Percentiles rank a stretch among this genome's conserved stretches.
Evolutionary conservation across 23 tunicate genomes (phyloP).

Genomic region (Phallusia fumigata): DNA sequence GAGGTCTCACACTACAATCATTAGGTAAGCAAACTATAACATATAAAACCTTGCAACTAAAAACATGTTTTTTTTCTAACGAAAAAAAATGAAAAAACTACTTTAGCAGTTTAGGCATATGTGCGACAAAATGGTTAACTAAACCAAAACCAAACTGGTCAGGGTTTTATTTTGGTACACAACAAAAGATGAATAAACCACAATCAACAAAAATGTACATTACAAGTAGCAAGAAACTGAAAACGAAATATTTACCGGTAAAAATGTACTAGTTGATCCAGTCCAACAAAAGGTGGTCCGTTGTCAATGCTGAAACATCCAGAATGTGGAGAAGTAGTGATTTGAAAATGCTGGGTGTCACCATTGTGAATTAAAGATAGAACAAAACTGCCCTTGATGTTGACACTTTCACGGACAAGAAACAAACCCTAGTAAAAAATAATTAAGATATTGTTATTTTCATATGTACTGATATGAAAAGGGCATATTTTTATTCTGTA

Average conservation of each 20-base stretch:
- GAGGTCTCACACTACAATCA: too few relatives aligned
- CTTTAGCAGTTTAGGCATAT: too few relatives aligned
- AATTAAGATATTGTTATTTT: neutral
- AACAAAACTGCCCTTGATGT: constrained; percentile 83
- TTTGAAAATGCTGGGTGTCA: constrained; percentile 87
- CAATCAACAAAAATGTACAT: too few relatives aligned
- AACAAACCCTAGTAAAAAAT: constrained; percentile 67
- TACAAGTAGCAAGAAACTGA: neutral
- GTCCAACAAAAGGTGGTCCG: constrained; percentile 99
- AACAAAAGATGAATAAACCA: too few relatives aligned
- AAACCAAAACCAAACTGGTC: neutral
- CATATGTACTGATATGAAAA: too few relatives aligned
- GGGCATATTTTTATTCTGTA: too few relatives aligned
- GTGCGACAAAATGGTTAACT: neutral
- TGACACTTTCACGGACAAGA: constrained; percentile 84
- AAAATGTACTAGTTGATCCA: constrained; percentile 83
- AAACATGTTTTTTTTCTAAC: too few relatives aligned
- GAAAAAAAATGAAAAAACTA: constrained; percentile 8
- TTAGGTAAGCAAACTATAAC: too few relatives aligned
- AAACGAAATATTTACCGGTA: constrained; percentile 49
- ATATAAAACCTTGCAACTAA: too few relatives aligned
- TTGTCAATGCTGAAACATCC: constrained; percentile 94
- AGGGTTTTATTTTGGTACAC: neutral
- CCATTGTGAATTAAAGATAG: constrained; percentile 78
- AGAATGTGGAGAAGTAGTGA: constrained; percentile 81